Evolutionary conservation across 2,113 vertebrate species (phyloP).

Genomic region (Rhea pennata): DNA sequence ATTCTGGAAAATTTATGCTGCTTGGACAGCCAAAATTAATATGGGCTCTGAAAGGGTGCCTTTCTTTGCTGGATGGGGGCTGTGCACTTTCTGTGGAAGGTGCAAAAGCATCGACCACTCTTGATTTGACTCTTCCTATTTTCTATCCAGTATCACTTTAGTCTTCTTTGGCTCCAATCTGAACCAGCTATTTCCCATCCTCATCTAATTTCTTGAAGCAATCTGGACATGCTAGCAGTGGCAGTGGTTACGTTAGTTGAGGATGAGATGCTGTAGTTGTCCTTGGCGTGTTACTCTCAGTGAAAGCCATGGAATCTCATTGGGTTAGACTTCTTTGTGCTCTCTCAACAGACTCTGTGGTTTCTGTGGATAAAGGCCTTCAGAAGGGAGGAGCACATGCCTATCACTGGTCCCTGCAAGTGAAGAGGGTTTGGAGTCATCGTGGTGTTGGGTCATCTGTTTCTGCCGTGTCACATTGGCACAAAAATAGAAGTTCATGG

Average conservation of each 20-base stretch:
- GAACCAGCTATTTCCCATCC: conserved; percentile 11
- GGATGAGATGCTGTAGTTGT: not conserved
- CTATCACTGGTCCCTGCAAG: not conserved
- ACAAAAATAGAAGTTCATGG: not conserved
- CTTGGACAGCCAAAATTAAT: not conserved
- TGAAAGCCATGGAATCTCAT: conserved; percentile 33
- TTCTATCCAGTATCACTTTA: not conserved
- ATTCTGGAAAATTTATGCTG: not conserved
- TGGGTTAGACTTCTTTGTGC: not conserved
- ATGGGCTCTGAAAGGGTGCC: not conserved
- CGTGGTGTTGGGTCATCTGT: not conserved
- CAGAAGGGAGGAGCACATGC: not conserved
- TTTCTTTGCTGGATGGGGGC: not conserved
- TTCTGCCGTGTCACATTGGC: not conserved
- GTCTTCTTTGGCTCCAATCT: not conserved
- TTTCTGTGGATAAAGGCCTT: conserved; percentile 31
- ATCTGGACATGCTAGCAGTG: not conserved
- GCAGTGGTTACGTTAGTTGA: not conserved
- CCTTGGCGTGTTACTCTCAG: not conserved
- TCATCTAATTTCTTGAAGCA: not conserved
- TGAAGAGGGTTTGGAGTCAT: not conserved
- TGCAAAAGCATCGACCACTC: not conserved
- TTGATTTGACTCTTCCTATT: not conserved
- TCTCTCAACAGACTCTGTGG: not conserved
- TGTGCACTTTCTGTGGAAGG: not conserved